Evolutionary conservation across 2,113 vertebrate species (phyloP), one percentile per base, ranked within the genome.

Genomic region (Petromus typicus): DNA sequence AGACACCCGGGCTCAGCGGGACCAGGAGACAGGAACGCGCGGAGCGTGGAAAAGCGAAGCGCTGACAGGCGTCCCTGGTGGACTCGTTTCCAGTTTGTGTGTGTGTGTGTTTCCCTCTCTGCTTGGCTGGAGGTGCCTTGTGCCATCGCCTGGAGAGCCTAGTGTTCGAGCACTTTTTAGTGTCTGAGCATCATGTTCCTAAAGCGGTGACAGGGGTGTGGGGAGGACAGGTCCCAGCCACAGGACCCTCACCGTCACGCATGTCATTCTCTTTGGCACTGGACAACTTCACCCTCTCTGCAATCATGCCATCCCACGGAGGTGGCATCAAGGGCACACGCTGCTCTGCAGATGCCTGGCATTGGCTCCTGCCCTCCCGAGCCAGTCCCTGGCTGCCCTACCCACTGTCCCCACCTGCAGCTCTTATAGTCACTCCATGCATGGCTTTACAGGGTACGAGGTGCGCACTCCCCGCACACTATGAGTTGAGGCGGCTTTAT

Each of bases 21-120:
- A 69, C 51, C 76, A 1, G 45, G 73, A 30, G 73, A 32, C 43
- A 43, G 0, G 14, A 43, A 30, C 3, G 43, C 43, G 17, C 17
- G 13, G 43, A 25, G 27, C 11, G 0, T 0, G 2, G 82, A 2
- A 6, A n/a, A 10, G 16, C 5, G 12, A 45, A 30, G 13, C 17
- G 64, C 0, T 0, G 4, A 11, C 0, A 1, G 10, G 25, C 16
- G 0, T 0, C 57, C 61, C 1, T 0, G 0, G 11, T 0, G 81
- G 27, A 2, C 5, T 3, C 0, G 0, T 5, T 9, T 43, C 89
- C 25, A 0, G 37, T 57, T 51, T 63, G 71, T 45, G 51, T 0
- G 0, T 14, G 14, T 40, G 23, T 45, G 27, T 71, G 0, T 18
- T 1, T 22, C 10, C 37, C 48, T 45, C 34, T 71, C 79, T 63